Conservation (phyloP, 2,888 invertebrate species). For the Melinaea marsaeus region DNA sequence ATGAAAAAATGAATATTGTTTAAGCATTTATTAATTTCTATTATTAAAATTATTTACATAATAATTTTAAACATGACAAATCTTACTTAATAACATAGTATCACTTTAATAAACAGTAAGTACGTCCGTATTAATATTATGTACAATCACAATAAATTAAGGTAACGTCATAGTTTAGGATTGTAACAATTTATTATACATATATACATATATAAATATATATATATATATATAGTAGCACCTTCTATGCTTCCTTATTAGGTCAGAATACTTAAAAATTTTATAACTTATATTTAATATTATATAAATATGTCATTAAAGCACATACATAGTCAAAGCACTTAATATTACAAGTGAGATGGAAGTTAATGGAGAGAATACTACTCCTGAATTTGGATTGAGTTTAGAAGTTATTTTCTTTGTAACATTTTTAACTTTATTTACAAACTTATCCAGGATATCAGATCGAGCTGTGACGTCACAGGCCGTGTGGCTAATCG, state of each 20-base stretch:
- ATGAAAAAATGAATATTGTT: neutral
- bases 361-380: slow-evolving; percentile 40
- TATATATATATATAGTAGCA: neutral
- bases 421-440: slow-evolving; percentile 70
- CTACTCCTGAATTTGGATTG: slow-evolving; percentile 43
- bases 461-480: slow-evolving; percentile 79
- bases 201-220: too few species aligned
- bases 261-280: too few species aligned
- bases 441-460: slow-evolving; percentile 73
- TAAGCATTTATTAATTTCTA: neutral
- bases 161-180: slow-evolving; percentile 7
- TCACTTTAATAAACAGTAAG: slow-evolving; percentile 25
- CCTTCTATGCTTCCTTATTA: neutral
- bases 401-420: slow-evolving; percentile 51
- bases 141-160: slow-evolving; percentile 21
- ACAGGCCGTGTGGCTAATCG: slow-evolving; percentile 84
- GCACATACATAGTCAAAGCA: slow-evolving; percentile 12
- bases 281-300: too few species aligned
- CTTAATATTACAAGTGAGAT: slow-evolving; percentile 28
- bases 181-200: neutral
- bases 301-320: slow-evolving; percentile 1
- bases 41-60: slow-evolving; percentile 1
- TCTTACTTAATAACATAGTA: slow-evolving; percentile 17
- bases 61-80: neutral
- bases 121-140: slow-evolving; percentile 15